Conservation (phyloP, 2,888 invertebrate genomes). For the Pachliopta kotzebuea region DNA sequence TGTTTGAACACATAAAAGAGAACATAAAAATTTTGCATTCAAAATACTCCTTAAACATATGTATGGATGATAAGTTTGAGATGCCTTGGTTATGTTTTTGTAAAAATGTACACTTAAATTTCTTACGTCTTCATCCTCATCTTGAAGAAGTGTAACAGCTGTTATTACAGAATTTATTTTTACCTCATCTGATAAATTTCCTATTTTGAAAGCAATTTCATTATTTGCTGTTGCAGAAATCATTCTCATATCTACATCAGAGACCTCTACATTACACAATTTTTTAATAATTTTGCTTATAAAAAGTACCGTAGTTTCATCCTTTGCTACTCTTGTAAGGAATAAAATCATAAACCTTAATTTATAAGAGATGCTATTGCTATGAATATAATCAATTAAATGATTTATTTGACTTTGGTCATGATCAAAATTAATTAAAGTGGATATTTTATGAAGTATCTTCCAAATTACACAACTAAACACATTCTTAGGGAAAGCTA, state of each 20-base stretch:
- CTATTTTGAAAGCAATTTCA: conserved; percentile 52
- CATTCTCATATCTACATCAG: conserved; percentile 62
- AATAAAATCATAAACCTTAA: conserved; percentile 60
- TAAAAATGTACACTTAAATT: conserved; percentile 57
- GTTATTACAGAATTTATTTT: conserved; percentile 60
- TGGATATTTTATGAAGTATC: conserved; percentile 56
- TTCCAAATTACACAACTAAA: conserved; percentile 51
- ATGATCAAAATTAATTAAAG: conserved; percentile 37
- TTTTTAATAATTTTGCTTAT: conserved; percentile 47
- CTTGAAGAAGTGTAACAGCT: conserved; percentile 72
- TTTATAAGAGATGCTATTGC: conserved; percentile 44
- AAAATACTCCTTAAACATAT: conserved; percentile 56
- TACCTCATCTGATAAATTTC: conserved; percentile 43
- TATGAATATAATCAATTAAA: conserved; percentile 38
- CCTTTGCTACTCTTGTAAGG: conserved; percentile 43
- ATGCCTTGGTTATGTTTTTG: conserved; percentile 41
- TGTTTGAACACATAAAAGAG: conserved; percentile 40
- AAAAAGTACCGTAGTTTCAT: conserved; percentile 36
- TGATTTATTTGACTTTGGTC: conserved; percentile 14
- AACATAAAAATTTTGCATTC: conserved; percentile 45
- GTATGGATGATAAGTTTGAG: conserved; percentile 48
- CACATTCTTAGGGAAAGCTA: conserved; percentile 43
- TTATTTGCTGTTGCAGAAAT: conserved; percentile 63
- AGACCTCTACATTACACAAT: conserved; percentile 52
- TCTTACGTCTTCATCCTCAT: conserved; percentile 77